These are phyloP conservation scores for Drosophila ironensis DNA, from an alignment of 1,140 invertebrate genomes.

Conservation along the genomic window DNA sequence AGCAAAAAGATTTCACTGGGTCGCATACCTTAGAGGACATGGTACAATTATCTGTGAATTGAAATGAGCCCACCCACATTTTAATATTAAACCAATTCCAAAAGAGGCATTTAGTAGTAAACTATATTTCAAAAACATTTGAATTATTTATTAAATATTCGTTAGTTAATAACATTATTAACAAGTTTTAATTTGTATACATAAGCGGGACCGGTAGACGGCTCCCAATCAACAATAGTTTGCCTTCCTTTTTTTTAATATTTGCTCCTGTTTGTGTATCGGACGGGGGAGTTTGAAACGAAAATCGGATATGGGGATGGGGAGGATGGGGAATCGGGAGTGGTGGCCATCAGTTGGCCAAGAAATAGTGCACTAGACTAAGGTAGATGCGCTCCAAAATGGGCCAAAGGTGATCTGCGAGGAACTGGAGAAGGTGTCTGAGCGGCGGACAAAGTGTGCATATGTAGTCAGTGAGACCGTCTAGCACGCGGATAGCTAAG, in stretches of 20 bases:
- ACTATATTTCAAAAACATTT: conserved; percentile 21
- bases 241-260: not conserved
- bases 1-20: too few relatives aligned
- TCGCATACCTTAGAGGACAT: too few relatives aligned
- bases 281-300: too few relatives aligned
- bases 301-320: too few relatives aligned
- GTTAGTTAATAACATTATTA: conserved; percentile 46
- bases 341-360: conserved; percentile 44
- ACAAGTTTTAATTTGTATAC: conserved; percentile 59
- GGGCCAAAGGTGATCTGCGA: conserved; percentile 69
- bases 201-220: conserved; percentile 6
- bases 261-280: not conserved
- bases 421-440: conserved; percentile 60
- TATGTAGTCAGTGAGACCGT: conserved; percentile 64
- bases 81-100: too few relatives aligned
- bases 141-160: conserved; percentile 41
- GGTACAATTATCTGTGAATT: too few relatives aligned
- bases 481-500: conserved; percentile 63
- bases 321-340: not conserved
- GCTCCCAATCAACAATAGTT: conserved; percentile 52
- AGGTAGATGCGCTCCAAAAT: conserved; percentile 72
- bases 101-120: not conserved
- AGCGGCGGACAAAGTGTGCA: conserved; percentile 70
- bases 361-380: conserved; percentile 70
- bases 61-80: too few relatives aligned